Percentiles rank a stretch among this genome's conserved stretches.
These are phyloP conservation scores for Lutraria lutraria DNA, from an alignment of 2,888 invertebrate genomes.

Conservation along the genomic window DNA sequence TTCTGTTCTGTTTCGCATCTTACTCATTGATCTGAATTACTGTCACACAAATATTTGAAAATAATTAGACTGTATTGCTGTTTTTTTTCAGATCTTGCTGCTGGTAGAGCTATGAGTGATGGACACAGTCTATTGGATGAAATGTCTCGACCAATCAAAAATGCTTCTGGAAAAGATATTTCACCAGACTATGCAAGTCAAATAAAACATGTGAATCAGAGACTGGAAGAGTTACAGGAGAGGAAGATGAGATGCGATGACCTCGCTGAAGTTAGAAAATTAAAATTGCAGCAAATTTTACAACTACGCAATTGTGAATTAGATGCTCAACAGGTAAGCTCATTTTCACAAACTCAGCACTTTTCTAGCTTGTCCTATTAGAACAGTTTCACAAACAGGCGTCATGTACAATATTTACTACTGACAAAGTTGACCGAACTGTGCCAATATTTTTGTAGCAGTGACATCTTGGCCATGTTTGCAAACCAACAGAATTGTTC, in stretches of 20 bases:
- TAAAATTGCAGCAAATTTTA: constrained; percentile 92
- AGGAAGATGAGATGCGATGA: constrained; percentile 90
- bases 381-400: no score
- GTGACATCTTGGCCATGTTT: no score
- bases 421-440: no score
- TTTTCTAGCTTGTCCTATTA: no score
- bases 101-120: constrained; percentile 91
- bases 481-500: no score
- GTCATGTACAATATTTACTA: no score
- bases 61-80: background rate
- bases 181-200: constrained; percentile 88
- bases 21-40: no score
- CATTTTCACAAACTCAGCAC: no score
- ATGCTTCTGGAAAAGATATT: constrained; percentile 91
- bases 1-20: no score
- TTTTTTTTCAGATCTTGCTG: constrained; percentile 89
- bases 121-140: constrained; percentile 93
- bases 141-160: constrained; percentile 92
- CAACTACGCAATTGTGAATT: constrained; percentile 92
- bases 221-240: constrained; percentile 91
- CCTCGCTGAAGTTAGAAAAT: constrained; percentile 91
- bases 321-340: constrained; percentile 90
- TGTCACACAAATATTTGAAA: no score
- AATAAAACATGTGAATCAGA: constrained; percentile 91
- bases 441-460: no score